Base-by-base conservation (phyloP, 2,113 vertebrate species). In the Camelus dromedarius region DNA sequence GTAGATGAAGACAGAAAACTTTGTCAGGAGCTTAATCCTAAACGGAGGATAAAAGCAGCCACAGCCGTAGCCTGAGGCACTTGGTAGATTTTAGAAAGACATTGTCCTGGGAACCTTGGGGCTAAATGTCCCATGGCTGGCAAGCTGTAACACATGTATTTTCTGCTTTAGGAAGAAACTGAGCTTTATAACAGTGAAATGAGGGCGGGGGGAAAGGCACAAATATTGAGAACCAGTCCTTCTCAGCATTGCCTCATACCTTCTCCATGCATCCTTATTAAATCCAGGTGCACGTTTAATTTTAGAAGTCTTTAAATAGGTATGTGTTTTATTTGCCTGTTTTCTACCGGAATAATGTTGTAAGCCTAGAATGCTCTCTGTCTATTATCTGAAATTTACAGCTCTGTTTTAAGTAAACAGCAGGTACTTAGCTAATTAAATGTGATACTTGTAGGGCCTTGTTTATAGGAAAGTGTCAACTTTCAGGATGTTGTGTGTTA, bases 351-450 rank as follows among this genome's bases (percentile, higher is more conserved):
- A 96, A 73, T 66, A 88, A 79, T 52, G 15, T 38, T 7, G 9
- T 80, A 91, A 81, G 84, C 95, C 26, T 76, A 64, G 46, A 89
- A 80, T 38, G 22, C 11, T 94, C 85, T 83, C 8, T 75, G 83
- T 32, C 62, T 67, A 13, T 10, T 24, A 81, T 82, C 72, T 86
- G 72, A 94, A 93, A 84, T 95, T 77, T 91, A 60, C 35, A 83
- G 67, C 38, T 92, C 50, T 75, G n/a, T 35, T 96, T 94, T 88
- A 95, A 85, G 81, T 91, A 97, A 97, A 96, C 77, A 97, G 87
- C 66, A 86, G 80, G 90, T 89, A 97, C 96, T 98, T 98, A 98
- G 96, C 79, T 98, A 97, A 98, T 98, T 97, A 98, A 97, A 96
- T 90, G 56, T 93, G 72, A 75, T 90, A 80, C 64, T 91, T 48